phyloP scores from a whole-genome alignment of 2,113 vertebrate genomes.

The Egretta garzetta region DNA sequence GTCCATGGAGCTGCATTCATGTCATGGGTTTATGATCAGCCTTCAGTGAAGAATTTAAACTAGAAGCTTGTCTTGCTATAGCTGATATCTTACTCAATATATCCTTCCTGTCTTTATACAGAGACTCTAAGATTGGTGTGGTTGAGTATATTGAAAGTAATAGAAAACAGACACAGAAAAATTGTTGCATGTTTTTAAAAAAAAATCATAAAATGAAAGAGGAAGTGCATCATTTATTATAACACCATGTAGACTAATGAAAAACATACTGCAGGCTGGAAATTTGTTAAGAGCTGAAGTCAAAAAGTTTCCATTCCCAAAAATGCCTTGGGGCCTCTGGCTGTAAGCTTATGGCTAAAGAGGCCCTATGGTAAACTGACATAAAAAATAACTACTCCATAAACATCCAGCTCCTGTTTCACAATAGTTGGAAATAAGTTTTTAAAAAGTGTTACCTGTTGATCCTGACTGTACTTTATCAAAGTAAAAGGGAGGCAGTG shows the following conservation, averaged over 20 bases:
- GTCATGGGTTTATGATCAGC: neutral
- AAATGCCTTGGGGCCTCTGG: slow-evolving; percentile 26
- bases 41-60: neutral
- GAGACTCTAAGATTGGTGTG: neutral
- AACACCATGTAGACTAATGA: slow-evolving; percentile 59
- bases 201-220: slow-evolving; percentile 45
- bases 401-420: slow-evolving; percentile 52
- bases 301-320: slow-evolving; percentile 47
- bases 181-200: slow-evolving; percentile 31
- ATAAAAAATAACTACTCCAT: slow-evolving; percentile 43
- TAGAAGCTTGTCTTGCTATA: neutral
- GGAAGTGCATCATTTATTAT: slow-evolving; percentile 67
- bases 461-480: neutral
- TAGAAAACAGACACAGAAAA: slow-evolving; percentile 43
- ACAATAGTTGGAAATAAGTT: slow-evolving; percentile 3
- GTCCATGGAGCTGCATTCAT: neutral
- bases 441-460: neutral
- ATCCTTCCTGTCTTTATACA: neutral
- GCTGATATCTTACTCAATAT: neutral
- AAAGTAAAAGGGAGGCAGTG: neutral
- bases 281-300: slow-evolving; percentile 52
- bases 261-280: slow-evolving; percentile 61
- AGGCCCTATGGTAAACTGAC: slow-evolving; percentile 56
- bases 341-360: slow-evolving; percentile 23
- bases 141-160: slow-evolving; percentile 6